Evolutionary conservation across 92 coral and sea anemone genomes (phyloP), one percentile per base, ranked within the genome.

Genomic region (Muricea muricata): DNA sequence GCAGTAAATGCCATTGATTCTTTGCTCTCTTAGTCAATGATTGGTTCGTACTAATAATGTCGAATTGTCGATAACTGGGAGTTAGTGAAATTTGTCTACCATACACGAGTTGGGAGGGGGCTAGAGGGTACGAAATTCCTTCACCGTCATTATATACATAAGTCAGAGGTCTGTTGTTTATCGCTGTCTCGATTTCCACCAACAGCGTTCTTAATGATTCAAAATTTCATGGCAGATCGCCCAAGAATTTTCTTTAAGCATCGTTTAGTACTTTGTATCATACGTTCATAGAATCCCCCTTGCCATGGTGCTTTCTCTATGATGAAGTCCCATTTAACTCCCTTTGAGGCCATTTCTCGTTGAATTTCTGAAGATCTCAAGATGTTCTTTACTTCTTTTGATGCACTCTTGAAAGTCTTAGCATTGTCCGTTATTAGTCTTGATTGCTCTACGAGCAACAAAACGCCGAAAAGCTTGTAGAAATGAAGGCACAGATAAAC

Each of bases 71-170:
- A 20, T 41, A 30, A 41, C 54, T 34, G 3, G 29, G 67, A 4
- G 52, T 70, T 40, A 70, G n/a, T 15, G 69, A 12, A n/a, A 78
- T 63, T 32, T 73, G 56, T 42, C 89, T 25, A 37, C 89, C 78
- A 77, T 77, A 77, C 7, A 77, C 37, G 0, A 85, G 77, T 37
- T 77, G 89, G 4, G 88, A 73, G 10, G 89, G 89, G 5, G 89
- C 78, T 1, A 85, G 76, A 0, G 50, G 50, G 23, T 37, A 70
- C n/a, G 76, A 70, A 6, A 70, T 35, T 33, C 76, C 76, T 11
- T 70, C 50, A 4, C 15, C 76, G 26, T 70, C 76, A 7, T 70
- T 54, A n/a, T 35, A 70, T 11, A 70, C 8, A 34, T 37, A 70
- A 1, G 76, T 70, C 4, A 70, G 55, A 0, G 50, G 76, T 37